Base-by-base conservation (phyloP, 2,113 vertebrate genomes). In the Chaetops frenatus region DNA sequence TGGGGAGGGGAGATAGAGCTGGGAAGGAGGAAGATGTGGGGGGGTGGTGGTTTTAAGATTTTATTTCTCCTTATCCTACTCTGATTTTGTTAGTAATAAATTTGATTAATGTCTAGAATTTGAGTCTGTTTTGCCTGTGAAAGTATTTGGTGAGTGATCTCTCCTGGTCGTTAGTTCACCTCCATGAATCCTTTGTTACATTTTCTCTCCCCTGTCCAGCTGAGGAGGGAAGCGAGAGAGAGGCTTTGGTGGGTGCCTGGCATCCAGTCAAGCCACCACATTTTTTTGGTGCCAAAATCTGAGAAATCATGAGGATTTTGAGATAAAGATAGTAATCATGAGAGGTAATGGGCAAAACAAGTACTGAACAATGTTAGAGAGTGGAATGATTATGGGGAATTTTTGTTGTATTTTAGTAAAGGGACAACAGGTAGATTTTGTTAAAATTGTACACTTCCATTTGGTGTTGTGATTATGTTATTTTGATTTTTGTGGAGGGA, bases 71-170 rank as follows among this genome's bases (percentile, higher is more conserved):
- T 50, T 57, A 31, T 50, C 35, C 10, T 50, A 21, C 35, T 40
- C 51, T 35, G 16, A 33, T 58, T 76, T 76, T 58, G 3, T 42
- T 18, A 27, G 11, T 18, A 76, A 40, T 31, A 31, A 42, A 42
- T 57, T 50, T 1, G 2, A 9, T 35, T 35, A 57, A 21, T 66
- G 15, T 48, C 31, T 57, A 35, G n/a, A 42, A 42, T 65, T 48
- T 4, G 2, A 25, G 36, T 36, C 31, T 25, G 6, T 31, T 58
- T 77, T 77, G 9, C 53, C 22, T 22, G 33, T 44, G 31, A 67
- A 0, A 0, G 6, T 36, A 10, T 50, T 76, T 29, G 17, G 9
- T 12, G 22, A 44, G 9, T 28, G 27, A 22, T 60, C 36, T 51
- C 31, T 60, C 22, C 27, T 67, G 17, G 11, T 51, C 3, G 3